Evolutionary conservation across 2,888 invertebrate species (phyloP).

Genomic region (Drosophila ustulata): DNA sequence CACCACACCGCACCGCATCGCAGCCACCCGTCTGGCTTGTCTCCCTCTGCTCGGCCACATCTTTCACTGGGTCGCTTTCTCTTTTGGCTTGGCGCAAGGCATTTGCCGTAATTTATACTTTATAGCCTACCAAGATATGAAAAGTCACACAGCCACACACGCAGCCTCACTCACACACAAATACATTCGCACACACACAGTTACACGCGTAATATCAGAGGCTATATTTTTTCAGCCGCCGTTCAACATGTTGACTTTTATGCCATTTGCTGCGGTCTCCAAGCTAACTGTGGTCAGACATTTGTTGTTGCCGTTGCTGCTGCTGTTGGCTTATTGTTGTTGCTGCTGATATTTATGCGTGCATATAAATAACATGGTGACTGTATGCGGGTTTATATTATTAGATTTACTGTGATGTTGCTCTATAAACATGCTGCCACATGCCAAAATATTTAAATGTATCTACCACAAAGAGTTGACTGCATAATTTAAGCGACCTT

Average conservation of each 20-base stretch:
- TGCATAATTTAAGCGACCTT: slow-evolving; percentile 68
- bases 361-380: slow-evolving; percentile 70
- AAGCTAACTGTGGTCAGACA: slow-evolving; percentile 74
- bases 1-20: slow-evolving; percentile 3
- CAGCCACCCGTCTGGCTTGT: background rate
- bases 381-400: slow-evolving; percentile 70
- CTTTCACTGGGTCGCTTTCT: slow-evolving; percentile 17
- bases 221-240: slow-evolving; percentile 71
- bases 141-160: slow-evolving; percentile 63
- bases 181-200: slow-evolving; percentile 28
- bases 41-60: slow-evolving; percentile 1
- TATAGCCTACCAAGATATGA: slow-evolving; percentile 78
- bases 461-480: slow-evolving; percentile 71
- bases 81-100: slow-evolving; percentile 53
- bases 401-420: slow-evolving; percentile 70
- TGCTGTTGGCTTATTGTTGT: slow-evolving; percentile 15
- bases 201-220: slow-evolving; percentile 44
- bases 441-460: slow-evolving; percentile 68
- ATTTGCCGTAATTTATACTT: slow-evolving; percentile 80
- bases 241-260: slow-evolving; percentile 78
- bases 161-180: slow-evolving; percentile 14
- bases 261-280: slow-evolving; percentile 76
- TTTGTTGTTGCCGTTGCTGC: slow-evolving; percentile 27
- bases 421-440: slow-evolving; percentile 66
- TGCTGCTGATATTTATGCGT: slow-evolving; percentile 72